Evolutionary conservation across 2,113 vertebrate species (phyloP).

Genomic region (Rhipidura dahli): DNA sequence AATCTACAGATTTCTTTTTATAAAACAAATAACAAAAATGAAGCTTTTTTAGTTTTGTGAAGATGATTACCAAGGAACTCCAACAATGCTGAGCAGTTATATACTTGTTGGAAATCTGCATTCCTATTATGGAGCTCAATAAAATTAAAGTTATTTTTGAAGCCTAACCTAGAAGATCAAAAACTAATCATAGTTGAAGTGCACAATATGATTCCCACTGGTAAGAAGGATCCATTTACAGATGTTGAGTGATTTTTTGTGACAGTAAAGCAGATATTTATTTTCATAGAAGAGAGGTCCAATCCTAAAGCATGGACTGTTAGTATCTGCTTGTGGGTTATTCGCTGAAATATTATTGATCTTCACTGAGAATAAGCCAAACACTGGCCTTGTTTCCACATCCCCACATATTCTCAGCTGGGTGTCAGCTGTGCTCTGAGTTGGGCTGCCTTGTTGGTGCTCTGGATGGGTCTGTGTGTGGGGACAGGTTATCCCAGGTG

Average conservation of each 20-base stretch:
- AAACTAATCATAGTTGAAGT: slow-evolving; percentile 56
- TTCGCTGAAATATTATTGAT: neutral
- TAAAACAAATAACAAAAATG: neutral
- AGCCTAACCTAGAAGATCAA: slow-evolving; percentile 45
- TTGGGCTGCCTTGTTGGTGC: accelerated
- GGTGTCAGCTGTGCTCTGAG: neutral
- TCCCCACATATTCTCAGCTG: neutral
- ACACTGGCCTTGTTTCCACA: neutral
- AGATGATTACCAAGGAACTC: neutral
- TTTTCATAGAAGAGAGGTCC: neutral
- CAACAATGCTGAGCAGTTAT: neutral
- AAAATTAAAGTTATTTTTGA: slow-evolving; percentile 53
- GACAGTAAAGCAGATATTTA: neutral
- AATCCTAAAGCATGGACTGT: neutral
- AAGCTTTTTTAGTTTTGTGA: neutral
- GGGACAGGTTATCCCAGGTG: neutral
- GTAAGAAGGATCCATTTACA: slow-evolving; percentile 30
- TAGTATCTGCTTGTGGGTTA: neutral
- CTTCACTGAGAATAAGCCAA: neutral
- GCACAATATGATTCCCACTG: neutral
- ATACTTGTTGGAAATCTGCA: slow-evolving; percentile 25
- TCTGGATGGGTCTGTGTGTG: accelerated
- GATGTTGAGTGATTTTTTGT: neutral
- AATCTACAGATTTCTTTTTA: neutral
- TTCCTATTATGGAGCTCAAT: slow-evolving; percentile 22